Base-by-base conservation (phyloP, 2,888 invertebrate genomes). In the Leuctra nigra region DNA sequence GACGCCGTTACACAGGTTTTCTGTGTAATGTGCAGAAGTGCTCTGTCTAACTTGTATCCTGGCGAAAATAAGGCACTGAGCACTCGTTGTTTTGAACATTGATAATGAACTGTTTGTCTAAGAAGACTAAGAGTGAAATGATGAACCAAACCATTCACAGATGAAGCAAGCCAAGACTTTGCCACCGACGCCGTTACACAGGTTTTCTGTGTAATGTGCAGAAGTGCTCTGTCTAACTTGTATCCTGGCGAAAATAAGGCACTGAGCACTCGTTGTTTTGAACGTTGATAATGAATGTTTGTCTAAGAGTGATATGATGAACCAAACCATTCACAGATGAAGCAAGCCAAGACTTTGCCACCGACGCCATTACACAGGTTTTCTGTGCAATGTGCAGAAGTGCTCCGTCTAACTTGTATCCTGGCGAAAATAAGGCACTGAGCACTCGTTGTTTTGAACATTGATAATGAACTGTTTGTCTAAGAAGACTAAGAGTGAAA, bases 61-160 rank as follows among this genome's bases (percentile, higher is more conserved):
- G 62, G 59, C 63, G 63, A 64, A 14, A 55, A 63, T 36, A 60
- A 61, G 63, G 63, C 63, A 36, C 41, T 48, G 48, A 33, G 33
- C 25, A 20, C 36, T 36, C 33, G 33, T 33, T 33, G 3, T 7
- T 7, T 36, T 6, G 13, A 7, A 4, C 4, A 36, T n/a, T n/a
- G n/a, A n/a, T n/a, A n/a, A n/a, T n/a, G n/a, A n/a, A n/a, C n/a
- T n/a, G n/a, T n/a, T 6, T 9, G 4, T 38, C 6, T 38, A 38
- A 38, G 33, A 7, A 33, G 33, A 11, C 4, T 38, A n/a, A n/a
- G 18, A 16, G 35, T 68, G 64, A 70, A 66, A 72, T 77, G 77
- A 78, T 78, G 78, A 78, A 66, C 70, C 72, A 74, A 74, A 77
- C 78, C 78, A 79, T 79, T 78, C 78, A 76, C 76, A 75, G 61